A percentile compares a stretch with the other conserved stretches of the same genome.
Evolutionary conservation across 2,888 invertebrate genomes (phyloP).

Genomic region (Melitaea athalia): DNA sequence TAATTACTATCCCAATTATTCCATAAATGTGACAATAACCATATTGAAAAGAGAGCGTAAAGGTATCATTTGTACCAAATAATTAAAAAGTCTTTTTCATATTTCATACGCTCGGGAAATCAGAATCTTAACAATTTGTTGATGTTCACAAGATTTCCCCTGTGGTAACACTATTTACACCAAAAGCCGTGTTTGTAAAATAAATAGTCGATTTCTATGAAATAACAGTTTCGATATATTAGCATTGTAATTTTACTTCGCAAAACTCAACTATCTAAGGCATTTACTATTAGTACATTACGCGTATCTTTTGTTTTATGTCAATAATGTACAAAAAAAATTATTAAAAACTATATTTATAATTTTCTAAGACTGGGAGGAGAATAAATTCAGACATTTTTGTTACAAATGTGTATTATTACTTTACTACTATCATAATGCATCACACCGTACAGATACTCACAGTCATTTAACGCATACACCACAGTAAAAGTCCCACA

Average conservation of each 20-base stretch:
- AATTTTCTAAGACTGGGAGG: no score
- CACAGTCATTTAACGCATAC: no score
- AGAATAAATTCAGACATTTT: no score
- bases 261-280: no score
- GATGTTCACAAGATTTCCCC: constrained; percentile 42
- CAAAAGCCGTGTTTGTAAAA: constrained; percentile 1
- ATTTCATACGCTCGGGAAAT: constrained; percentile 41
- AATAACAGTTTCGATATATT: constrained; percentile 1
- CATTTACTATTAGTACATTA: background rate
- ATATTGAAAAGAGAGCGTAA: background rate
- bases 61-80: constrained; percentile 12
- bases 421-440: no score
- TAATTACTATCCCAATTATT: no score
- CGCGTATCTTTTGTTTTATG: background rate
- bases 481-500: no score
- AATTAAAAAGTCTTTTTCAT: constrained; percentile 21
- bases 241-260: background rate
- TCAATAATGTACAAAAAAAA: no score
- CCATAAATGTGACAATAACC: background rate
- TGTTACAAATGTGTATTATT: no score
- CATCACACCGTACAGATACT: no score
- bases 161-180: constrained; percentile 22
- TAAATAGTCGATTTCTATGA: background rate
- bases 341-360: no score
- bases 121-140: constrained; percentile 40